Evolutionary conservation across 2,113 vertebrate genomes (phyloP).

Genomic region (Xiphophorus couchianus): DNA sequence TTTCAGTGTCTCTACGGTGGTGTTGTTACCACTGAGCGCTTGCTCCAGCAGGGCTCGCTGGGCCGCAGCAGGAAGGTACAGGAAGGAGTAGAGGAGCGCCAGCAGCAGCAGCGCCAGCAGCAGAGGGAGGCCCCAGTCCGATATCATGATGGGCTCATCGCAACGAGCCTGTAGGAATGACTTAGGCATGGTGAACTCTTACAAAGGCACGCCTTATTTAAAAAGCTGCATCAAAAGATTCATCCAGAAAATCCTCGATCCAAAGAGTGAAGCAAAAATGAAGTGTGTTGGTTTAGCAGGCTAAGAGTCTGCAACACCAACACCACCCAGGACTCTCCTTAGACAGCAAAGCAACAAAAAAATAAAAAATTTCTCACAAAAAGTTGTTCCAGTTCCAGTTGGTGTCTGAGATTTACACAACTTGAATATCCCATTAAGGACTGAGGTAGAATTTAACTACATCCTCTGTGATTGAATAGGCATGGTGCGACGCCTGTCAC

Average conservation of each 20-base stretch:
- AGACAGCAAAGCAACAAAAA: background rate
- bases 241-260: background rate
- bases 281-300: background rate
- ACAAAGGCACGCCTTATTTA: background rate
- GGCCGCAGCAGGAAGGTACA: conserved; percentile 78
- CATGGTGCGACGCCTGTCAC: background rate
- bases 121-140: conserved; percentile 80
- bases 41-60: conserved; percentile 73
- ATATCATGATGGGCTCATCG: conserved; percentile 76
- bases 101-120: conserved; percentile 78
- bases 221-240: background rate
- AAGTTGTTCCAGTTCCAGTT: too few relatives aligned
- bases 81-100: conserved; percentile 77
- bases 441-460: background rate
- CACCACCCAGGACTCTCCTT: background rate
- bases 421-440: background rate
- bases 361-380: background rate
- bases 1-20: conserved; percentile 35
- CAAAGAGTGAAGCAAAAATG: background rate
- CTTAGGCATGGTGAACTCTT: conserved; percentile 55
- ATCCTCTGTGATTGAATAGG: background rate
- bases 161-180: conserved; percentile 82
- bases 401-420: background rate
- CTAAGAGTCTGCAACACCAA: background rate
- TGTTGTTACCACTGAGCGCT: conserved; percentile 67